Conservation (phyloP, 92 coral and sea anemone genomes). For the Phenganax stokvisi region DNA sequence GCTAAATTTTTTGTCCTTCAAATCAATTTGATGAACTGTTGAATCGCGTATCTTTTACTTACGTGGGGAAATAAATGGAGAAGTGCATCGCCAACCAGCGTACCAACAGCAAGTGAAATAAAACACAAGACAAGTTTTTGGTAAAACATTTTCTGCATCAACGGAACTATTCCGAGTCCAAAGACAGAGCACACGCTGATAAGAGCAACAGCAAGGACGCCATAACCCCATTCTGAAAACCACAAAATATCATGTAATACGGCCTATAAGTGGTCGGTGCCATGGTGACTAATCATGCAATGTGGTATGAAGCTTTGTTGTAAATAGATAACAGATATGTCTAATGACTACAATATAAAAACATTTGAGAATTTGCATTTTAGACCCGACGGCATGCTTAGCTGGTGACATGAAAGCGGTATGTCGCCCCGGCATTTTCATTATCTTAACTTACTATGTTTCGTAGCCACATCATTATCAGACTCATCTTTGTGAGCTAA, state of each 20-base stretch:
- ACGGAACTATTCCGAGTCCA: slow-evolving; percentile 75
- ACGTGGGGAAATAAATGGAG: slow-evolving; percentile 88
- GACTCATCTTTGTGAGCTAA: not conserved
- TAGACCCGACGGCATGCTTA: too few relatives aligned
- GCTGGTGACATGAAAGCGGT: too few relatives aligned
- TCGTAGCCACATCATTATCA: not conserved
- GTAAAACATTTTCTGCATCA: slow-evolving; percentile 62
- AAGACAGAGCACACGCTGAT: slow-evolving; percentile 64
- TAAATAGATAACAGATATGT: too few relatives aligned
- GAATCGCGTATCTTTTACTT: slow-evolving; percentile 22
- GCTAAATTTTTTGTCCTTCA: too few relatives aligned
- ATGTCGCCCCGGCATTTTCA: too few relatives aligned
- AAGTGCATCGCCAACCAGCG: slow-evolving; percentile 76
- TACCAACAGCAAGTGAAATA: slow-evolving; percentile 78
- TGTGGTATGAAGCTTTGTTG: not conserved
- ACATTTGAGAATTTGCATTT: too few relatives aligned
- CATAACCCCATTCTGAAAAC: slow-evolving; percentile 90
- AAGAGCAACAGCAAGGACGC: slow-evolving; percentile 70
- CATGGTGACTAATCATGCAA: not conserved
- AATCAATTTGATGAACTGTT: too few relatives aligned
- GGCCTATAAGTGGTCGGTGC: too few relatives aligned
- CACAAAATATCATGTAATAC: not conserved
- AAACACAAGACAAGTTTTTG: slow-evolving; percentile 60
- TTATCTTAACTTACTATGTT: not conserved
- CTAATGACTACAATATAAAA: too few relatives aligned